Base-by-base conservation (phyloP, 2,113 vertebrate species). In the Rhinolophus ferrumequinum region DNA sequence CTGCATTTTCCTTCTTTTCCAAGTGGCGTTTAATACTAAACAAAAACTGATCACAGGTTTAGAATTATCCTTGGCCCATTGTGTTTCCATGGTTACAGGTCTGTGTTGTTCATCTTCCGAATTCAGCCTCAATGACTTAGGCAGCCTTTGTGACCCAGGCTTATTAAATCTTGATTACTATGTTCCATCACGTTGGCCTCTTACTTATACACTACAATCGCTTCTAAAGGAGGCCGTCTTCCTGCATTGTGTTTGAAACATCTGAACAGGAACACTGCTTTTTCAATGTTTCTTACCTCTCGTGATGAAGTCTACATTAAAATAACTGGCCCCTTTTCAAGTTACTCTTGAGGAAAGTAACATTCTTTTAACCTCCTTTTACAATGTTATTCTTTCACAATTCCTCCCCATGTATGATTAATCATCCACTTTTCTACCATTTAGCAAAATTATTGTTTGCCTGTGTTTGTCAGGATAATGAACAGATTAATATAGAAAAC, bases 71-170 rank as follows among this genome's bases (percentile, higher is more conserved):
- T 98, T 98, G 97, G 97, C 93, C 97, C 97, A 96, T 98, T 97
- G 90, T 87, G 98, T 99, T 98, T 98, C 98, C 98, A 98, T 98
- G 98, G 98, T 98, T 98, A 98, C 98, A 28, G 93, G 88, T 67
- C 93, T 92, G 79, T 98, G 96, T 97, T 97, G 97, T 98, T 98
- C 97, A 97, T 98, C 97, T 95, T 95, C 85, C 73, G 87, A 98
- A 98, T 96, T 97, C 90, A 95, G 94, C 95, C 95, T 96, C 98
- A 97, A 91, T 92, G 70, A 64, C 14, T 38, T 98, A 83, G 70
- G 75, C 87, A 97, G 81, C 95, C 90, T 98, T 92, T 94, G 87
- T 98, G 97, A 98, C 98, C 97, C 79, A 77, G 33, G 64, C 58
- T 98, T 97, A 98, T 97, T 97, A 98, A 98, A 93, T 58, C 93